Evolutionary conservation across 2,888 invertebrate genomes (phyloP), one percentile per base, ranked within the genome.

Genomic region (Syritta pipiens): DNA sequence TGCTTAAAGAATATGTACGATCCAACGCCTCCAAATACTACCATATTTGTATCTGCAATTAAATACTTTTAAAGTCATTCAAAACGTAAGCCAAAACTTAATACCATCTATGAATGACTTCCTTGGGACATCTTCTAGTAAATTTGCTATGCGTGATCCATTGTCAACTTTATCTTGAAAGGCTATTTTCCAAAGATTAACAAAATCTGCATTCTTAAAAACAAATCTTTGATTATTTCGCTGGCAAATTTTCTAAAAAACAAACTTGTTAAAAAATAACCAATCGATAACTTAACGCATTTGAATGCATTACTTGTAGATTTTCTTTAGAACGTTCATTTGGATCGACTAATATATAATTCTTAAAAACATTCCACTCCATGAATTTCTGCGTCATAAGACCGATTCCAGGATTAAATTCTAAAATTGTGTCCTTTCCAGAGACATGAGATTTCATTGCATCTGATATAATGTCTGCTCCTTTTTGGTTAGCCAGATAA

Each of bases 401-500:
- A 0, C 94, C 94, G 37, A 92, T 88, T 0, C 94, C 94, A 0
- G 94, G 93, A 88, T 93, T 93, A 0, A 93, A 89, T 89, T 95
- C 94, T n/a, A 93, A 20, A 2, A 87, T 81, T 0, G 85, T 84
- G 10, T 86, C 83, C 37, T 84, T 83, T 4, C 79, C 48, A 3
- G 77, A 53, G 3, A 87, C 57, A 60, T 85, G 83, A 0, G 85
- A 85, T 14, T 83, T 83, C 3, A 89, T 35, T 1, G 83, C 68
- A 14, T 84, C 40, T 1, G 83, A 83, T 12, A 89, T 85, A 6
- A 83, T 44, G 3, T 85, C 68, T 0, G 87, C 88, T 1, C 82
- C 81, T 2, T 83, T 59, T 2, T 83, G 59, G 68, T 85, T 84
- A 0, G 85, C 85, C 14, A 88, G 42, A 60, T 89, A 89, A 81